phyloP scores from a whole-genome alignment of 2,797 vertebrate species.

The Mallotus villosus region DNA sequence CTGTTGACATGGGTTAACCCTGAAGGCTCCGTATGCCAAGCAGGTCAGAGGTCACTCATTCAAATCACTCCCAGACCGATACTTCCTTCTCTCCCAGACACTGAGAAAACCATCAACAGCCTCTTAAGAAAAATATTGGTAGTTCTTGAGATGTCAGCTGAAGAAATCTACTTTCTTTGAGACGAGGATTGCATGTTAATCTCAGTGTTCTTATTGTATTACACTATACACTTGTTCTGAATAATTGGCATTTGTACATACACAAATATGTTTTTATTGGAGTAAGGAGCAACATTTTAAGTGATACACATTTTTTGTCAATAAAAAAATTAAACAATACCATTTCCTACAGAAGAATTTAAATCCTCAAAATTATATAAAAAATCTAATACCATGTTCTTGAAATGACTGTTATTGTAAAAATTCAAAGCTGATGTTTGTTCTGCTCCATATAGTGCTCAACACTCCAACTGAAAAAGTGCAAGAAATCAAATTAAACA shows the following conservation, averaged over 20 bases:
- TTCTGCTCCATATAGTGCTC: slow-evolving; percentile 6
- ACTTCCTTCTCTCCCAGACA: slow-evolving; percentile 54
- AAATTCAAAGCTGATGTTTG: not conserved
- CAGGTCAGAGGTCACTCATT: slow-evolving; percentile 66
- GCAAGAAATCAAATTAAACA: slow-evolving; percentile 1
- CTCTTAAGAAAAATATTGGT: not conserved
- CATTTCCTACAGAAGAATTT: slow-evolving; percentile 30
- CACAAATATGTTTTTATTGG: slow-evolving; percentile 61
- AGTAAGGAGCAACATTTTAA: slow-evolving; percentile 54
- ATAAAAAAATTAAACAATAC: slow-evolving; percentile 37
- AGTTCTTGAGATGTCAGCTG: not conserved
- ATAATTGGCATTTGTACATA: not conserved
- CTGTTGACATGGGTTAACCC: slow-evolving; percentile 66
- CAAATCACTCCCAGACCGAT: slow-evolving; percentile 71
- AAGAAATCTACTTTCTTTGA: not conserved
- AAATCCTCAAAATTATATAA: slow-evolving; percentile 18
- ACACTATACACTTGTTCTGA: no score
- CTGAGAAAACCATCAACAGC: slow-evolving; percentile 43
- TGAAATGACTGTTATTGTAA: slow-evolving; percentile 16
- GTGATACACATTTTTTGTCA: slow-evolving; percentile 30
- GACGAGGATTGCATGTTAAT: not conserved
- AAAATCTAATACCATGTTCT: slow-evolving; percentile 42
- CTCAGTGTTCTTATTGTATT: not conserved
- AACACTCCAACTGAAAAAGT: slow-evolving; percentile 19
- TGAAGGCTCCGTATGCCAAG: slow-evolving; percentile 54